Conservation (phyloP, 2,113 vertebrate species). For the Poeciliopsis prolifica region DNA sequence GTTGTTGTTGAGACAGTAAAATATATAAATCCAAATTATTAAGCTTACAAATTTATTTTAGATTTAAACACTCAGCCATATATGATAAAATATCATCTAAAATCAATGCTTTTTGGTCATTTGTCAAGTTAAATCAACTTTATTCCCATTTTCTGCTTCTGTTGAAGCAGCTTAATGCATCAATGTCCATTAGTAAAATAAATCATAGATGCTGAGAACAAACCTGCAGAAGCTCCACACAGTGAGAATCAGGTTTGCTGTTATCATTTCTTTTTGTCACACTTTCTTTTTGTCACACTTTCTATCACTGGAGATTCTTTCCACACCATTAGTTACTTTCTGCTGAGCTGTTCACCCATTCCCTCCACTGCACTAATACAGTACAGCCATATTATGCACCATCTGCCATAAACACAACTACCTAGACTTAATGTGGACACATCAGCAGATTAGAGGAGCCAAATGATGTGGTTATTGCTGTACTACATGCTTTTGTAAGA, state of each 20-base stretch:
- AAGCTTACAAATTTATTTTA: too few relatives aligned
- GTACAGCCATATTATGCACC: slow-evolving; percentile 38
- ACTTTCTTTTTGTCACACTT: slow-evolving; percentile 34
- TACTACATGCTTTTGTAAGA: slow-evolving; percentile 43
- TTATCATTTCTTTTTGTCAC: slow-evolving; percentile 5
- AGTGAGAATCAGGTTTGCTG: slow-evolving; percentile 63
- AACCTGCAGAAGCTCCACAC: slow-evolving; percentile 51
- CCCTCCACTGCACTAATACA: slow-evolving; percentile 46
- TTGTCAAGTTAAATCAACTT: too few relatives aligned
- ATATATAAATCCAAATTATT: too few relatives aligned
- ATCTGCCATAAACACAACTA: slow-evolving; percentile 70
- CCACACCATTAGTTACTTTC: slow-evolving; percentile 71
- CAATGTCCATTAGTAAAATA: slow-evolving; percentile 22
- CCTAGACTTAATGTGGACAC: slow-evolving; percentile 64
- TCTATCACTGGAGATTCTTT: slow-evolving; percentile 60
- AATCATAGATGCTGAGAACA: slow-evolving; percentile 18
- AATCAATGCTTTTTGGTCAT: too few relatives aligned
- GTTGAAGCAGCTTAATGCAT: not conserved
- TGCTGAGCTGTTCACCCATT: slow-evolving; percentile 73
- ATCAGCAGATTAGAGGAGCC: slow-evolving; percentile 70
- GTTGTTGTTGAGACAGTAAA: too few relatives aligned
- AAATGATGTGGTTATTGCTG: slow-evolving; percentile 30
- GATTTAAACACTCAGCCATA: too few relatives aligned
- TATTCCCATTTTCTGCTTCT: too few relatives aligned
- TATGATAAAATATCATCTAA: too few relatives aligned